Percentiles rank a stretch among this genome's conserved stretches.
These are phyloP conservation scores for Sorex fumeus DNA, from an alignment of 2,113 vertebrate genomes.

Conservation along the genomic window DNA sequence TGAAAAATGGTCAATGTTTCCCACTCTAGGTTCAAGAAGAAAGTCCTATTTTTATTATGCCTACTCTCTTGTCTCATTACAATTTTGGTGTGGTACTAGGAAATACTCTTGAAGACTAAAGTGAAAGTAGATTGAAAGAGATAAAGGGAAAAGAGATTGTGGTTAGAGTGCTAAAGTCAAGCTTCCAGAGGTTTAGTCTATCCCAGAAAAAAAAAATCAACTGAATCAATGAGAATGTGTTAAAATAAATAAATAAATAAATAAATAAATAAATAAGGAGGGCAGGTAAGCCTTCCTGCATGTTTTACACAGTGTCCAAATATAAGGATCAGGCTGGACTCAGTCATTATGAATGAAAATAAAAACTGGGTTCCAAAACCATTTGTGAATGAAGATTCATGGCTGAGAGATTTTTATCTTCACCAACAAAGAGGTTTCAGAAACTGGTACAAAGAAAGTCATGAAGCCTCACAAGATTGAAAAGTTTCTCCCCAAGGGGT, in stretches of 20 bases:
- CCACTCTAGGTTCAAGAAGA: background rate
- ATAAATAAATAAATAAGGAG: too few relatives aligned
- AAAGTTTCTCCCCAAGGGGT: background rate
- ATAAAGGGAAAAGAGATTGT: background rate
- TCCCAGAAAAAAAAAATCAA: background rate
- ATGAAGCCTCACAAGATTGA: background rate
- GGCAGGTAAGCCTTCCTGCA: background rate
- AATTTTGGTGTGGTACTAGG: background rate
- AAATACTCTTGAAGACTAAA: background rate
- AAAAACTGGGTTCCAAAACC: background rate
- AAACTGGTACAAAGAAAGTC: background rate
- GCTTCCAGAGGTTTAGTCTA: background rate
- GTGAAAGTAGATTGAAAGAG: background rate
- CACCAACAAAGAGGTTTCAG: background rate
- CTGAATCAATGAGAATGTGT: background rate
- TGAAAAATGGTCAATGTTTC: background rate
- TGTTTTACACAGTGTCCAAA: background rate
- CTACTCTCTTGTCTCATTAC: background rate
- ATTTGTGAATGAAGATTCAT: background rate
- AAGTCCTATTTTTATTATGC: background rate
- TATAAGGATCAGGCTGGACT: background rate
- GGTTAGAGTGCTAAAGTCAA: background rate
- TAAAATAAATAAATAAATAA: constrained; percentile 18
- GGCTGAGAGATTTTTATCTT: background rate
- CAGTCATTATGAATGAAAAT: background rate